A percentile compares a stretch with the other conserved stretches of the same genome.
phyloP scores from a whole-genome alignment of 2,113 vertebrate species.

The Furnarius figulus region DNA sequence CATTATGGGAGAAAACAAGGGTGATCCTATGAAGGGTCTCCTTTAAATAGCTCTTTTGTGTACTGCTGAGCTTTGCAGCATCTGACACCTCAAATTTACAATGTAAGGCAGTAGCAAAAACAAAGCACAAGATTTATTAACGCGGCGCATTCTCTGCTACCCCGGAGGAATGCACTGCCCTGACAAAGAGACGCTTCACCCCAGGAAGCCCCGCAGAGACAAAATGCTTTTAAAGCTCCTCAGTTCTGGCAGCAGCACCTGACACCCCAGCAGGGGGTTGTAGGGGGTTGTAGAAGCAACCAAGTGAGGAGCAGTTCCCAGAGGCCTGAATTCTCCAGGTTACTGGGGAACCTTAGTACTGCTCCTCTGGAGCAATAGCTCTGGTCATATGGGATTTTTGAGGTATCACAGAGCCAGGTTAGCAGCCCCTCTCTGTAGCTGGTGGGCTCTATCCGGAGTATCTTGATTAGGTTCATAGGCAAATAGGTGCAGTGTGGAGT shows the following conservation, averaged over 20 bases:
- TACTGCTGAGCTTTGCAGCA: conserved; percentile 16
- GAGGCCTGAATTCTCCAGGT: not conserved
- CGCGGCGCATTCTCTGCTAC: not conserved
- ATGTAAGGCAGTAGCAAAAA: conserved; percentile 32
- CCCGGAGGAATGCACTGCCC: not conserved
- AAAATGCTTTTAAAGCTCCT: not conserved
- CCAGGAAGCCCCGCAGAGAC: conserved; percentile 7
- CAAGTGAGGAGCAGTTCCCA: conserved; percentile 11
- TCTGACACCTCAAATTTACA: conserved; percentile 61
- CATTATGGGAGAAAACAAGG: conserved; percentile 6
- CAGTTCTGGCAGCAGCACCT: conserved; percentile 34
- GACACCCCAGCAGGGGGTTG: conserved; percentile 24
- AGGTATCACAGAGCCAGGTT: not conserved
- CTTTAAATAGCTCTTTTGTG: conserved; percentile 50
- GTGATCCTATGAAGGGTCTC: not conserved
- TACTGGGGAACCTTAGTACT: not conserved
- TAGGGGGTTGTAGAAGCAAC: conserved; percentile 8
- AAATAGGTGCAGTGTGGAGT: not conserved
- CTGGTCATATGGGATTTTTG: not conserved
- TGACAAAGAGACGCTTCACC: conserved; percentile 24
- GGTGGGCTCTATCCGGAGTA: not conserved
- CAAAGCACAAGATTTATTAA: conserved; percentile 59
- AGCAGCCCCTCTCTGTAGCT: not conserved
- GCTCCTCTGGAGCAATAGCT: not conserved
- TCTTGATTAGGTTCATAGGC: not conserved